Percentiles rank a stretch among this genome's conserved stretches.
Evolutionary conservation across 37 sponge, comb jelly and placozoan species (phyloP).

Genomic region (Crambe crambe): DNA sequence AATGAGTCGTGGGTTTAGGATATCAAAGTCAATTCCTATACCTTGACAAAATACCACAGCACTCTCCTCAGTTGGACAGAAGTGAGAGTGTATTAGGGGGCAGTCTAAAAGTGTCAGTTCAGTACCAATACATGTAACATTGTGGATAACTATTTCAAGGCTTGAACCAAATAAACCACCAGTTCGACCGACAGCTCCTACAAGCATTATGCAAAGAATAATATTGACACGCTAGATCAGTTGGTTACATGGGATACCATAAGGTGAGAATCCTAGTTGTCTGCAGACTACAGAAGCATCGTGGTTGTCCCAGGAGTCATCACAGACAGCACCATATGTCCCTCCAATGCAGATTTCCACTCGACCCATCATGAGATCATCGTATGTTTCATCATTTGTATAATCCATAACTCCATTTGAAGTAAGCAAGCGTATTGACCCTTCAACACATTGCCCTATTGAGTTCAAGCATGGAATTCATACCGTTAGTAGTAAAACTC

Average conservation of each 20-base stretch:
- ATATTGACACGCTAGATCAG: neutral
- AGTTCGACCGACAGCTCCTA: slow-evolving; percentile 1
- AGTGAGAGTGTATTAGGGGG: neutral
- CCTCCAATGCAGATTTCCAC: slow-evolving; percentile 1
- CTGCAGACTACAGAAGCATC: slow-evolving; percentile 5
- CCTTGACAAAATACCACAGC: slow-evolving; percentile 48
- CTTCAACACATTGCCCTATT: neutral
- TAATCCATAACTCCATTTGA: neutral
- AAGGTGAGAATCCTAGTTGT: slow-evolving; percentile 1
- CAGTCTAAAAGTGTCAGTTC: slow-evolving; percentile 11
- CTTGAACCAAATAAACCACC: neutral
- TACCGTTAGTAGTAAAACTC: neutral
- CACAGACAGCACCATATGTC: neutral
- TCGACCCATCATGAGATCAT: neutral
- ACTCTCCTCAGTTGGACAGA: slow-evolving; percentile 3
- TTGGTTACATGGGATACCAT: neutral
- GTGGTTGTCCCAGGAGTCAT: slow-evolving; percentile 5
- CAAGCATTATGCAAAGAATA: neutral
- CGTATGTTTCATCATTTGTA: neutral
- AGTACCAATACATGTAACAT: neutral
- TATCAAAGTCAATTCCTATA: no score
- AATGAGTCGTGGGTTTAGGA: no score
- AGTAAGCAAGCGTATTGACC: neutral
- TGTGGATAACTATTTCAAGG: neutral
- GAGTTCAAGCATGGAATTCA: neutral